Conservation (phyloP, 2,113 vertebrate species). For the Nibea albiflora region DNA sequence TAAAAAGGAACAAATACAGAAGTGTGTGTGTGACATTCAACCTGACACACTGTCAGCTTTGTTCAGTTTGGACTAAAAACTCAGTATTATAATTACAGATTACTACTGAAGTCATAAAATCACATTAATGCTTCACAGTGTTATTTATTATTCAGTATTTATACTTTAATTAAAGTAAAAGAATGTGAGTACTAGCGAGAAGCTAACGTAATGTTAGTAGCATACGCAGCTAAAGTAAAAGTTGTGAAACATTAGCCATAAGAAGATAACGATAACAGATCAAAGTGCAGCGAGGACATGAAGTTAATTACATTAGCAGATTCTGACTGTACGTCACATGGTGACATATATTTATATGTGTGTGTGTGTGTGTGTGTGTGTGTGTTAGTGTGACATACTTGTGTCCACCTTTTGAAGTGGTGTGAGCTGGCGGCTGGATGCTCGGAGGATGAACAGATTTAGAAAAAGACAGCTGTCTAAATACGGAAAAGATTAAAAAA, state of each 20-base stretch:
- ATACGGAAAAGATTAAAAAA: slow-evolving; percentile 27
- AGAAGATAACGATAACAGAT: too few species aligned
- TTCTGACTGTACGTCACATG: background rate
- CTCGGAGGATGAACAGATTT: slow-evolving; percentile 46
- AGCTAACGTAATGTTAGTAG: too few species aligned
- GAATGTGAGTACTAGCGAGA: too few species aligned
- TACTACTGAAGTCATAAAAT: too few species aligned
- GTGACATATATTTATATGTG: background rate
- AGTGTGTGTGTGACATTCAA: background rate
- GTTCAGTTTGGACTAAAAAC: too few species aligned
- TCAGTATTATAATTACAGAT: too few species aligned
- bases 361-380: background rate
- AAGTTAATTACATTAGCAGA: background rate
- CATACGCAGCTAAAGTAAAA: too few species aligned
- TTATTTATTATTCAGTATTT: too few species aligned
- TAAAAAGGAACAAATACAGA: background rate
- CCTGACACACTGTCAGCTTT: too few species aligned
- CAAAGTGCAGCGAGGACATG: background rate
- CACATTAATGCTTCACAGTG: too few species aligned
- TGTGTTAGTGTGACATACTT: slow-evolving; percentile 7
- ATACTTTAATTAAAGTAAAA: too few species aligned
- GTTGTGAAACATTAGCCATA: too few species aligned
- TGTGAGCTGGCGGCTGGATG: background rate
- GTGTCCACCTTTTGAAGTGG: slow-evolving; percentile 22
- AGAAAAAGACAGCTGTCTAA: slow-evolving; percentile 44